These are phyloP conservation scores for Theocolax elegans DNA, from an alignment of 1,140 invertebrate species.

Conservation along the genomic window DNA sequence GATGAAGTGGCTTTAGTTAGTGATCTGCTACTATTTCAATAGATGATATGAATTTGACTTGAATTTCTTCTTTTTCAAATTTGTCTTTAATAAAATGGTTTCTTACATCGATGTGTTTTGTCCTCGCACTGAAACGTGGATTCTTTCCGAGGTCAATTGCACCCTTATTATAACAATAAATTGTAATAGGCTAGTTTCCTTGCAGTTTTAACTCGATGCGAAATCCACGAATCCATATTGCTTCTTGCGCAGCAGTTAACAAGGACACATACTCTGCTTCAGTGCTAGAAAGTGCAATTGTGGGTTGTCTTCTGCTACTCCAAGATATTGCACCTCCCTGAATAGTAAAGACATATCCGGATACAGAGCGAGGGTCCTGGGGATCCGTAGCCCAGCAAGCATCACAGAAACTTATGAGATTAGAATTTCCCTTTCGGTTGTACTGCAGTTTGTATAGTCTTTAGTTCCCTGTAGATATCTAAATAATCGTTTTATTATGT, in stretches of 20 bases:
- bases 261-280: constrained; percentile 50
- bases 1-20: too few relatives aligned
- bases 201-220: not conserved
- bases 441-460: not conserved
- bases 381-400: constrained; percentile 50
- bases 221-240: not conserved
- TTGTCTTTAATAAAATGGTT: constrained; percentile 51
- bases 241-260: constrained; percentile 41
- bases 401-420: constrained; percentile 43
- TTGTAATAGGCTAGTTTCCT: not conserved
- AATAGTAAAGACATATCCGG: constrained; percentile 49
- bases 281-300: constrained; percentile 55
- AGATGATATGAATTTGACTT: too few relatives aligned
- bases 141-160: constrained; percentile 48
- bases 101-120: constrained; percentile 50
- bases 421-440: not conserved
- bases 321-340: constrained; percentile 47
- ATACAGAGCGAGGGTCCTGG: constrained; percentile 44
- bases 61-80: constrained; percentile 34
- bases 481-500: constrained; percentile 3
- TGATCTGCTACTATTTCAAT: too few relatives aligned
- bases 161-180: constrained; percentile 45
- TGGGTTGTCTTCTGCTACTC: constrained; percentile 52
- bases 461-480: not conserved
- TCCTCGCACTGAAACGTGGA: constrained; percentile 44